phyloP scores from a whole-genome alignment of 1,140 invertebrate genomes.

The Papilio aristodemus region DNA sequence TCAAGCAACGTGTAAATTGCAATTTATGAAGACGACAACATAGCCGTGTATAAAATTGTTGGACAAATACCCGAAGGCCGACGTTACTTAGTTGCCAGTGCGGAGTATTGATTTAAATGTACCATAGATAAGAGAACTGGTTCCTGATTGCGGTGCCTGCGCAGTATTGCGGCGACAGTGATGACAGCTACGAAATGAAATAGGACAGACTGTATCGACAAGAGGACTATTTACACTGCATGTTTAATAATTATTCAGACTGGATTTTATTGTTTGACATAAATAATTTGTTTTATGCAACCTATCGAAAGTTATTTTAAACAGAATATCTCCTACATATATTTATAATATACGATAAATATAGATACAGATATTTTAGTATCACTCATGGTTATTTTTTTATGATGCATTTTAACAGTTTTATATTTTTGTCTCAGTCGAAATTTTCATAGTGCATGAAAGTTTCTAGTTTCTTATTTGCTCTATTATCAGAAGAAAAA shows the following conservation, averaged over 20 bases:
- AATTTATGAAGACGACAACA: slow-evolving; percentile 26
- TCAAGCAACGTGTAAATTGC: slow-evolving; percentile 16
- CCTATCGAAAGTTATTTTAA: not conserved
- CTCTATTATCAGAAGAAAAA: too few relatives aligned
- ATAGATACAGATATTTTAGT: too few relatives aligned
- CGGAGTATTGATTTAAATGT: slow-evolving; percentile 38
- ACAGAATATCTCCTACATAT: not conserved
- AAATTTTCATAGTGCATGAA: too few relatives aligned
- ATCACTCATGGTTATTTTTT: too few relatives aligned
- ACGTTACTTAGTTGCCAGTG: slow-evolving; percentile 15
- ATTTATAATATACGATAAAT: not conserved
- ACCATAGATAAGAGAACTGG: slow-evolving; percentile 42
- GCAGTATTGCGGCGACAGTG: slow-evolving; percentile 28
- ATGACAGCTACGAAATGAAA: slow-evolving; percentile 37
- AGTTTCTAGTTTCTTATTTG: too few relatives aligned
- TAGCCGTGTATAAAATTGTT: slow-evolving; percentile 10
- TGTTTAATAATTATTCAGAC: not conserved
- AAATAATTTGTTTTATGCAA: slow-evolving; percentile 9
- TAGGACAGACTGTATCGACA: slow-evolving; percentile 20
- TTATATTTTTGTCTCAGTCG: not conserved
- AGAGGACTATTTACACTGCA: not conserved
- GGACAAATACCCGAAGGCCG: slow-evolving; percentile 24
- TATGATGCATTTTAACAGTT: too few relatives aligned
- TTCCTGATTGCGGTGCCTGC: slow-evolving; percentile 40
- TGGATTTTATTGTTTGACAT: not conserved